Conservation (phyloP, 1,140 invertebrate genomes). For the Drosophila hydei region DNA sequence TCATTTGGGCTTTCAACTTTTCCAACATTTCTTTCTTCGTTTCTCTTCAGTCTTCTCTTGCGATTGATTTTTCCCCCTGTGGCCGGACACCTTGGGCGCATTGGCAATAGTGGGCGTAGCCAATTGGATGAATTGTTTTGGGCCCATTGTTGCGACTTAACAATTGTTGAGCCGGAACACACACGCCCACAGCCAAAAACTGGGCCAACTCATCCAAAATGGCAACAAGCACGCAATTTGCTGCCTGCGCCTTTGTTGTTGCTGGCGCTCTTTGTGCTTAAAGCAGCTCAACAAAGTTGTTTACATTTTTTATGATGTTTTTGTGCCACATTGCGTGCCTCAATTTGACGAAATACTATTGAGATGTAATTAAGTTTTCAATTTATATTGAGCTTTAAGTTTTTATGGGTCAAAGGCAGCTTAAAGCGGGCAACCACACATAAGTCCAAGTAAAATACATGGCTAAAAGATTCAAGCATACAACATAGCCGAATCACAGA, state of each 20-base stretch:
- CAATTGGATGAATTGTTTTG: constrained; percentile 34
- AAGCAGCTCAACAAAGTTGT: constrained; percentile 46
- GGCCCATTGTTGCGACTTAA: constrained; percentile 21
- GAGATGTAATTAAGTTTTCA: constrained; percentile 42
- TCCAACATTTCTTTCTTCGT: neutral
- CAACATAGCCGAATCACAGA: too few species aligned
- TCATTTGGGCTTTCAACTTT: neutral
- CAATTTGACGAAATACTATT: constrained; percentile 29
- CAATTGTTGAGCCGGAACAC: constrained; percentile 30
- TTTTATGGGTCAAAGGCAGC: constrained; percentile 18
- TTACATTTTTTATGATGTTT: constrained; percentile 47
- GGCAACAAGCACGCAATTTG: constrained; percentile 51
- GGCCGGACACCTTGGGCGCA: constrained; percentile 37
- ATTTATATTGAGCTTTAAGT: constrained; percentile 36
- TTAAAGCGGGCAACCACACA: neutral
- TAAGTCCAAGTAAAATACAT: neutral
- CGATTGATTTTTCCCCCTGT: constrained; percentile 32
- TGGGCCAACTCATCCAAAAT: constrained; percentile 59
- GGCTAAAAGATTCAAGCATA: too few species aligned
- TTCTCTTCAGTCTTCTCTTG: constrained; percentile 9
- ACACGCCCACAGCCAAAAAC: constrained; percentile 42
- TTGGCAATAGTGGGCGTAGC: constrained; percentile 37
- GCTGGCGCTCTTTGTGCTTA: constrained; percentile 29
- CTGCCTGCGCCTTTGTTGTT: constrained; percentile 1
- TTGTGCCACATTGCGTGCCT: constrained; percentile 35